These are phyloP conservation scores for Aspidapion aeneum DNA, from an alignment of 2,888 invertebrate genomes.

Conservation along the genomic window DNA sequence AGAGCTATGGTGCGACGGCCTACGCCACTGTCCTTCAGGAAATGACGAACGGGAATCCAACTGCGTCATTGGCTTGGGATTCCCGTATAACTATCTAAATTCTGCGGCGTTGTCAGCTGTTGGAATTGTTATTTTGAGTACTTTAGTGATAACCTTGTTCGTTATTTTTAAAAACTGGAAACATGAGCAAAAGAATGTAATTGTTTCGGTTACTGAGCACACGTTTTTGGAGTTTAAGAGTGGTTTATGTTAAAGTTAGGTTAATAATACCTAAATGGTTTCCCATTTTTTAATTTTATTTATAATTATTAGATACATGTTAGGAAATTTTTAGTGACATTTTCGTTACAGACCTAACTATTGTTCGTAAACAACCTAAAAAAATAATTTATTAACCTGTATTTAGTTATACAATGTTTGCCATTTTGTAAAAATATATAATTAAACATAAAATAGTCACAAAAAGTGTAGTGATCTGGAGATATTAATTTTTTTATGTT, in stretches of 20 bases:
- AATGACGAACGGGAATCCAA: constrained; percentile 77
- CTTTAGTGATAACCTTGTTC: constrained; percentile 37
- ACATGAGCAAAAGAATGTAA: constrained; percentile 44
- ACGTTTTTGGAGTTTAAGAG: constrained; percentile 48
- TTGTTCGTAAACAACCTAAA: no score
- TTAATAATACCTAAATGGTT: no score
- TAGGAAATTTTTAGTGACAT: no score
- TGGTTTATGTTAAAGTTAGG: constrained; percentile 42
- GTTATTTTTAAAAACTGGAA: constrained; percentile 43
- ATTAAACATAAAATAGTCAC: no score
- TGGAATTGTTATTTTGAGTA: constrained; percentile 35
- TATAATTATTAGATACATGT: no score
- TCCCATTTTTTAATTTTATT: no score
- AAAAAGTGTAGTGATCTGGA: no score
- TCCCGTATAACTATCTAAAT: constrained; percentile 57
- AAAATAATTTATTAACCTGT: no score
- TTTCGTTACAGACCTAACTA: no score
- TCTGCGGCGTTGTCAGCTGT: constrained; percentile 39
- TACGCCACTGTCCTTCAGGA: constrained; percentile 75
- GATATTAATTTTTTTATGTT: no score
- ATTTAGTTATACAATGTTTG: no score
- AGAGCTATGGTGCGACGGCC: constrained; percentile 77
- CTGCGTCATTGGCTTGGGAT: constrained; percentile 65
- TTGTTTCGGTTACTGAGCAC: constrained; percentile 47
- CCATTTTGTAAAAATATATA: no score